Evolutionary conservation across 2,888 invertebrate species (phyloP), one percentile per base, ranked within the genome.

Genomic region (Caenorhabditis imperialis): DNA sequence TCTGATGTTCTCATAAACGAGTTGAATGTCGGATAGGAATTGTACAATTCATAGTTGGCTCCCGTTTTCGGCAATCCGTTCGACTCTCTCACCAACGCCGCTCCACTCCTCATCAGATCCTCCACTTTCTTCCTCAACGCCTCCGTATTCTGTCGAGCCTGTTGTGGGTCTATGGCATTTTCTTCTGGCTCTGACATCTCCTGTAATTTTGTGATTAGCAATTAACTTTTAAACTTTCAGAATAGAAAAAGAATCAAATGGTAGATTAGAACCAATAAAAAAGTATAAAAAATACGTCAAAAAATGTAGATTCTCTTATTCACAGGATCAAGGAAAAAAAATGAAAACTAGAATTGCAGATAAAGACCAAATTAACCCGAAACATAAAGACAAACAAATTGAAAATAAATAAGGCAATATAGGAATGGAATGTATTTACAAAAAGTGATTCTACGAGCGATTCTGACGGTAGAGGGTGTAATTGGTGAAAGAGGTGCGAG

Each of bases 1-100:
- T 79, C 75, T 14, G 79, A 76, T 40, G 69, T 40, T 48, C 71
- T 53, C 77, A 83, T 81, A 16, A 87, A 74, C 18, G 72, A 57
- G n/a, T 78, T 77, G 75, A 83, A 87, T 8, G 74, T 53, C 2
- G 84, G 73, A 70, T 78, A 85, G 18, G 83, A 79, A 45, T 75
- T 78, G 71, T 81, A 82, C 3, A 86, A 50, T 57, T 86, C 87
- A 55, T 69, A 86, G 20, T 81, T 76, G 10, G 62, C 83, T 16
- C 86, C 86, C 1, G 38, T 33, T 44, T 69, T 76, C 10, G 82
- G 82, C 4, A 82, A 61, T 8, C 45, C 74, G 45, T 81, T 78
- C 10, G 78, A 70, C 23, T 75, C 72, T 4, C 62, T 53, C 1
- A 81, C 78, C 18, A 81, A 38, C 3, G 35, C 51, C 1, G 76